Percentiles rank a stretch among this genome's conserved stretches.
Conservation (phyloP, 2,113 vertebrate genomes). For the Ranitomeya variabilis region DNA sequence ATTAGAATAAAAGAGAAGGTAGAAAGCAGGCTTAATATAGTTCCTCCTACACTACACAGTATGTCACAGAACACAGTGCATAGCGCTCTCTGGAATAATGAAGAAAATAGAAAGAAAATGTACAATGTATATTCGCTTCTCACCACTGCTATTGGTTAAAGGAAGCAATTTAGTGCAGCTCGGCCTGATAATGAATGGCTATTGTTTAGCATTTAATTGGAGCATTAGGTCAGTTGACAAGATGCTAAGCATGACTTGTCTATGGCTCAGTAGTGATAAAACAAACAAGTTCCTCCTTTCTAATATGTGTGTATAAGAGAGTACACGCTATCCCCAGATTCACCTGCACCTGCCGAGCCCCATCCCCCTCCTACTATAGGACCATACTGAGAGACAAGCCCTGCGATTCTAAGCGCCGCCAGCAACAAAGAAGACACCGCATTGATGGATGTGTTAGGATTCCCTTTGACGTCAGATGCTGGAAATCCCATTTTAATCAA, state of each 20-base stretch:
- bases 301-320: constrained; percentile 6
- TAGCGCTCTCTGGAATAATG: neutral
- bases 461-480: constrained; percentile 66
- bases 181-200: neutral
- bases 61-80: neutral
- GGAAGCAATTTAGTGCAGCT: neutral
- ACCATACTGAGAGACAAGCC: constrained; percentile 31
- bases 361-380: neutral
- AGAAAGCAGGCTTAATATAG: neutral
- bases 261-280: neutral
- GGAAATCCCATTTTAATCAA: constrained; percentile 69
- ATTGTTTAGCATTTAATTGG: constrained; percentile 11
- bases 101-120: neutral
- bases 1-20: neutral
- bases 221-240: neutral
- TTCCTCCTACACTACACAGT: neutral
- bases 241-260: neutral
- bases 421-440: constrained; percentile 33
- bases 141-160: neutral
- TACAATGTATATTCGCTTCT: neutral
- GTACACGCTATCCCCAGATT: neutral
- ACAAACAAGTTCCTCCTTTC: neutral
- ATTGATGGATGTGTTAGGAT: constrained; percentile 57
- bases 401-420: constrained; percentile 47
- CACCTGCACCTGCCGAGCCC: constrained; percentile 22